Evolutionary conservation across 2,888 invertebrate species (phyloP).

Genomic region (Spialia ferax): DNA sequence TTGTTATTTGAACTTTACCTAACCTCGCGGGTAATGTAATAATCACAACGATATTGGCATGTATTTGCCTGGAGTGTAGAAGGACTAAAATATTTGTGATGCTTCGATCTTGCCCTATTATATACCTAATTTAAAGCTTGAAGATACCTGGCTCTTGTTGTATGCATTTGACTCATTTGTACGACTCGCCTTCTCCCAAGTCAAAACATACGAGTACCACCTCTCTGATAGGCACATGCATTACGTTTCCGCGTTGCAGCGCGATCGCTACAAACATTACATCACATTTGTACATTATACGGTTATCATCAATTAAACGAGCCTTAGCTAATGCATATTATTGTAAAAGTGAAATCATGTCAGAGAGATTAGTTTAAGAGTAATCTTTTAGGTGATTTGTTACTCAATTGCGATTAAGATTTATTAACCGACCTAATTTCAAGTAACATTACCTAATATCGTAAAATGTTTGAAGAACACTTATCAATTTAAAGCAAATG

Average conservation of each 20-base stretch:
- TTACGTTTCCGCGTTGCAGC: conserved; percentile 26
- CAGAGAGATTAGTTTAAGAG: conserved; percentile 39
- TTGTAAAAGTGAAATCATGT: conserved; percentile 43
- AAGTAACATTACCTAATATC: conserved; percentile 10
- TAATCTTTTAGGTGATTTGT: conserved; percentile 37
- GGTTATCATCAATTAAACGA: conserved; percentile 43
- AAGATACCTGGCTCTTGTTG: neutral
- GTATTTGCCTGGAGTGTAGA: too few relatives aligned
- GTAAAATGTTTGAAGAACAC: conserved; percentile 2
- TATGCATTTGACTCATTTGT: neutral
- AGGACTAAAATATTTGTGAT: neutral
- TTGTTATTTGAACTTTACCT: too few relatives aligned
- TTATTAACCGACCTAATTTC: conserved; percentile 25
- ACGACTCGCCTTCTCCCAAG: neutral
- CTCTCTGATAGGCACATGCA: conserved; percentile 4
- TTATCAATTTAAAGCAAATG: conserved; percentile 12
- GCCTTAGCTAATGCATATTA: conserved; percentile 38
- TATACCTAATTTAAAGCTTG: neutral
- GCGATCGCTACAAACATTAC: conserved; percentile 36
- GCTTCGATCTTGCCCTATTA: too few relatives aligned
- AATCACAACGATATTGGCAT: too few relatives aligned
- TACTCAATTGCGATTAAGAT: conserved; percentile 41
- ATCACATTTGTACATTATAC: conserved; percentile 35
- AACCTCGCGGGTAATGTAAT: too few relatives aligned
- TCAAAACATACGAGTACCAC: conserved; percentile 15